A percentile compares a stretch with the other conserved stretches of the same genome.
These are phyloP conservation scores for Bombylius discolor DNA, from an alignment of 2,888 invertebrate genomes.

Conservation along the genomic window DNA sequence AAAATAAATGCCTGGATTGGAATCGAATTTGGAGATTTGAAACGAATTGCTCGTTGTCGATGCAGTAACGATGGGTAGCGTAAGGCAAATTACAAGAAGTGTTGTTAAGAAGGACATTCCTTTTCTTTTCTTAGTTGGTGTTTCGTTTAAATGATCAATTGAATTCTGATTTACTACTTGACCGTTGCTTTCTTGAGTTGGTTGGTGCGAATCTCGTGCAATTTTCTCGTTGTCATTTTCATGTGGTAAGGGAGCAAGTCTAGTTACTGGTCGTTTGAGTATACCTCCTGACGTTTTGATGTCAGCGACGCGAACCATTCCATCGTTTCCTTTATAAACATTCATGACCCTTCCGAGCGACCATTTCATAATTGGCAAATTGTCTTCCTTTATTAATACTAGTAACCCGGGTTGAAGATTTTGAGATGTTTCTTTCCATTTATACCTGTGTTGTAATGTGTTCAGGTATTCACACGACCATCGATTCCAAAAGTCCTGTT, in stretches of 20 bases:
- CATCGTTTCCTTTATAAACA: constrained; percentile 17
- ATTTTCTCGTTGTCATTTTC: background rate
- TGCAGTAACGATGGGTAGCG: too few species aligned
- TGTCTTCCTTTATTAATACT: background rate
- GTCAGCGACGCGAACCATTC: constrained; percentile 10
- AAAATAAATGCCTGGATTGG: too few species aligned
- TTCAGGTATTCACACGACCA: background rate
- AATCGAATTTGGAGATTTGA: too few species aligned
- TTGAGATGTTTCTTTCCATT: background rate
- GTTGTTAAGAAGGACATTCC: too few species aligned
- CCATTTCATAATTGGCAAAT: background rate
- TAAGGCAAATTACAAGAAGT: too few species aligned
- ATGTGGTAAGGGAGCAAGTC: background rate
- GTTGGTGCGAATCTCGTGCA: too few species aligned
- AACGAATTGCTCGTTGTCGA: too few species aligned
- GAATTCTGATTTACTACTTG: background rate
- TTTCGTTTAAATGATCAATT: background rate
- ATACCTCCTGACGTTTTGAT: background rate
- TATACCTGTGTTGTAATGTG: background rate
- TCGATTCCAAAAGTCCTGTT: background rate
- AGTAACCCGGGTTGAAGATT: background rate
- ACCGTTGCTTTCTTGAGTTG: too few species aligned
- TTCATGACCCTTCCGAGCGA: background rate
- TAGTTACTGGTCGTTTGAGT: background rate
- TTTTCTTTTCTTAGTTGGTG: background rate